Evolutionary conservation across 2,888 invertebrate species (phyloP).

Genomic region (Lasioglossum pauxillum): DNA sequence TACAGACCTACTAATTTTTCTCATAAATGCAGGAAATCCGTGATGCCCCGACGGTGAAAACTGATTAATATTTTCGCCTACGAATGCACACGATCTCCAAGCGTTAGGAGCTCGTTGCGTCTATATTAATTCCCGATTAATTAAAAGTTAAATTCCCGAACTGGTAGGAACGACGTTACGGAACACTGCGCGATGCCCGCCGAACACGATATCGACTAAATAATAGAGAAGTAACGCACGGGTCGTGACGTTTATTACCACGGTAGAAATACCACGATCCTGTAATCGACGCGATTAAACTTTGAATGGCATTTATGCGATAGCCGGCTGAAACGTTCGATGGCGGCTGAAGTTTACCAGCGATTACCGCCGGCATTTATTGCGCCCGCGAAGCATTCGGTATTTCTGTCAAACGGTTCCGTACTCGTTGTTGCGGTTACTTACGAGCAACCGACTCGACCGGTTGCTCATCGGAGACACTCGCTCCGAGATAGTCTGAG

Average conservation of each 20-base stretch:
- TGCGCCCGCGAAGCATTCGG: constrained; percentile 34
- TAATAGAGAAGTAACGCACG: constrained; percentile 51
- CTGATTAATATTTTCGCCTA: too few relatives aligned
- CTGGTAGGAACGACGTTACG: background rate
- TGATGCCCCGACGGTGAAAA: too few relatives aligned
- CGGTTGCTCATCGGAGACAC: constrained; percentile 25
- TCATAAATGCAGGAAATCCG: too few relatives aligned
- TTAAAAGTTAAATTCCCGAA: background rate
- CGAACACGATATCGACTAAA: constrained; percentile 13
- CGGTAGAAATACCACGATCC: constrained; percentile 44
- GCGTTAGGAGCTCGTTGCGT: background rate
- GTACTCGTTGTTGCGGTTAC: background rate
- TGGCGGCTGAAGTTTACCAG: constrained; percentile 41
- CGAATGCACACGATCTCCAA: too few relatives aligned
- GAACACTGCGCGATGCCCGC: background rate
- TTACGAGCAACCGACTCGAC: constrained; percentile 29
- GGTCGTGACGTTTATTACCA: constrained; percentile 44
- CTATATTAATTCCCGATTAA: too few relatives aligned
- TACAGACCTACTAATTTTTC: too few relatives aligned
- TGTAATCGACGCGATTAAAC: constrained; percentile 60
- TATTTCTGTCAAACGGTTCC: constrained; percentile 31
- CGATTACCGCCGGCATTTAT: constrained; percentile 49
- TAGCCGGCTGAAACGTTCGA: constrained; percentile 32
- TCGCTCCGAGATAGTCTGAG: background rate
- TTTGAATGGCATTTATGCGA: constrained; percentile 52